These are phyloP conservation scores for Cetonia aurata DNA, from an alignment of 2,888 invertebrate genomes.

Conservation along the genomic window DNA sequence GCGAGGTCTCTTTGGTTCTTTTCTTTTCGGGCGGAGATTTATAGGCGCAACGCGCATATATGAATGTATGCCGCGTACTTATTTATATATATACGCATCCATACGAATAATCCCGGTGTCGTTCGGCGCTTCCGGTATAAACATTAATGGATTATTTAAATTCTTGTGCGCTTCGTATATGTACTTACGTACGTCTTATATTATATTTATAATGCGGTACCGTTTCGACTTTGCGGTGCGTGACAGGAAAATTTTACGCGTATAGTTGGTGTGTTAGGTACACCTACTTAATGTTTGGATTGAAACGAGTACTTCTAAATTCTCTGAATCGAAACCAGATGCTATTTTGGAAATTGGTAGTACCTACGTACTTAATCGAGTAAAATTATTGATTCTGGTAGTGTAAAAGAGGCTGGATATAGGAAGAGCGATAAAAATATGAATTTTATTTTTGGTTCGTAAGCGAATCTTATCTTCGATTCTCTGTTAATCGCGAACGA, in stretches of 20 bases:
- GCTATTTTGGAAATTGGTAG: too few relatives aligned
- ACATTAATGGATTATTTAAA: conserved; percentile 38
- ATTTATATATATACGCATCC: conserved; percentile 1
- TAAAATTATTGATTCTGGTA: too few relatives aligned
- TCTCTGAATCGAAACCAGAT: too few relatives aligned
- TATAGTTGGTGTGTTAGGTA: too few relatives aligned
- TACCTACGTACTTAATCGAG: too few relatives aligned
- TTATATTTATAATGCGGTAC: conserved; percentile 27
- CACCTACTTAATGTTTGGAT: too few relatives aligned
- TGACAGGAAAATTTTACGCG: conserved; percentile 13
- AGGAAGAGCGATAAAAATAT: too few relatives aligned
- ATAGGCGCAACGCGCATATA: neutral
- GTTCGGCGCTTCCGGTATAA: conserved; percentile 24
- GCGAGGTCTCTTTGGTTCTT: neutral
- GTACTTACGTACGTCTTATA: neutral
- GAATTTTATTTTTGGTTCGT: too few relatives aligned
- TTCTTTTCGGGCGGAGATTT: neutral
- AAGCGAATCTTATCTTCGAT: too few relatives aligned
- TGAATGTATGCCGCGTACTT: neutral
- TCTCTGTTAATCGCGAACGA: too few relatives aligned
- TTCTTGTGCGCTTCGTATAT: conserved; percentile 17
- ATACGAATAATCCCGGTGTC: conserved; percentile 14
- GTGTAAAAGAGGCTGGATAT: too few relatives aligned
- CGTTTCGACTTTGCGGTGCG: conserved; percentile 9
- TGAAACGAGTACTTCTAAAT: too few relatives aligned